phyloP scores from a whole-genome alignment of 2,113 vertebrate species.

The Ia io region DNA sequence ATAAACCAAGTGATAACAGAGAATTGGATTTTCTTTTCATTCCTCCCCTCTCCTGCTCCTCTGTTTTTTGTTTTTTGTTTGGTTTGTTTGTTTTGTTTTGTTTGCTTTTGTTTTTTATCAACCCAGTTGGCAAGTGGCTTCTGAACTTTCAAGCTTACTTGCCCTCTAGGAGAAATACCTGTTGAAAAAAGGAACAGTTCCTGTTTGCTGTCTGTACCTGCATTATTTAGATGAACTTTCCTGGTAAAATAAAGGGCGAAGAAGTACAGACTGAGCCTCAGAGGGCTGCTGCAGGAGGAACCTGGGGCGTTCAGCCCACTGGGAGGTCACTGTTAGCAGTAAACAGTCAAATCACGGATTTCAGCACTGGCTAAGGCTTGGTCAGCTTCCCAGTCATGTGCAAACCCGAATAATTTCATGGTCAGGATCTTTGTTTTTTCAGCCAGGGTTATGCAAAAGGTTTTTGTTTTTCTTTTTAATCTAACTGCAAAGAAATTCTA shows the following conservation, averaged over 20 bases:
- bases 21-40: background rate
- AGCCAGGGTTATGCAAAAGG: background rate
- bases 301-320: background rate
- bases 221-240: background rate
- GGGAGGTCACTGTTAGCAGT: background rate
- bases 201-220: background rate
- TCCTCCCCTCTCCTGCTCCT: background rate
- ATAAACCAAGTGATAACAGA: background rate
- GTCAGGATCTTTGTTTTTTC: constrained; percentile 10
- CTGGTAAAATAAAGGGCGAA: background rate
- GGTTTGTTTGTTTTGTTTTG: too few relatives aligned
- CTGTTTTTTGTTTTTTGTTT: background rate
- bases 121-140: background rate
- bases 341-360: constrained; percentile 10
- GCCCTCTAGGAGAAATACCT: constrained; percentile 20
- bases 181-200: background rate
- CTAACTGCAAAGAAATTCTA: background rate
- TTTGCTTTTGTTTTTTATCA: background rate
- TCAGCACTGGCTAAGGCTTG: background rate
- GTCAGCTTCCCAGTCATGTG: background rate
- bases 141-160: constrained; percentile 21
- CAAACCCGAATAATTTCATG: background rate
- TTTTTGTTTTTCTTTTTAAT: background rate
- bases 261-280: background rate
- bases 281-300: background rate